Percentiles rank a stretch among this genome's conserved stretches.
These are phyloP conservation scores for Papilio gigon DNA, from an alignment of 2,888 invertebrate species.

Conservation along the genomic window DNA sequence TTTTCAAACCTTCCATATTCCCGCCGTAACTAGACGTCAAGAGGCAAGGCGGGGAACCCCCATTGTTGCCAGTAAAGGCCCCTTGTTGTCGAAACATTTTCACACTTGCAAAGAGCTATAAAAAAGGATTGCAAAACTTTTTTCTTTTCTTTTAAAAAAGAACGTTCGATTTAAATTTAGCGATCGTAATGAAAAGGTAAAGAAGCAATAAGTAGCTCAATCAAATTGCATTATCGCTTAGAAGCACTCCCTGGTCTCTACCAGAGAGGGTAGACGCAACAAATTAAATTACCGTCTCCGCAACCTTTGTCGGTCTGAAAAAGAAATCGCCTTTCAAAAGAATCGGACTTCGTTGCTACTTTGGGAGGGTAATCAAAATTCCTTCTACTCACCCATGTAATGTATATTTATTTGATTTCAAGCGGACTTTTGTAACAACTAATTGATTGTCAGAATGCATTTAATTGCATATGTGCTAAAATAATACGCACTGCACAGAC, in stretches of 20 bases:
- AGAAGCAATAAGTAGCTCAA: conserved; percentile 77
- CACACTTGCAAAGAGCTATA: conserved; percentile 50
- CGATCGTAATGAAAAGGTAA: conserved; percentile 72
- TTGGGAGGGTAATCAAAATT: conserved; percentile 55
- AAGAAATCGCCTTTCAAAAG: conserved; percentile 65
- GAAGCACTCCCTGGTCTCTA: conserved; percentile 59
- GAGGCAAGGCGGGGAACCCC: conserved; percentile 66
- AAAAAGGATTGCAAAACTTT: conserved; percentile 48
- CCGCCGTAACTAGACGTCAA: conserved; percentile 63
- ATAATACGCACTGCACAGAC: too few relatives aligned
- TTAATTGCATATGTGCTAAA: neutral
- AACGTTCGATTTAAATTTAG: conserved; percentile 60
- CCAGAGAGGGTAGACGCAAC: conserved; percentile 67
- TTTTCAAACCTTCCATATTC: conserved; percentile 43
- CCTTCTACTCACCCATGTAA: conserved; percentile 47
- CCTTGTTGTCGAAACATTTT: conserved; percentile 60
- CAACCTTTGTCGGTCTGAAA: conserved; percentile 67
- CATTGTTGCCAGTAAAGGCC: conserved; percentile 58
- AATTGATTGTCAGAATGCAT: neutral
- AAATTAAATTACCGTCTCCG: conserved; percentile 73
- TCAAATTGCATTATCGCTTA: conserved; percentile 76
- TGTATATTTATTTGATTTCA: conserved; percentile 36
- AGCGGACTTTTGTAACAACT: neutral
- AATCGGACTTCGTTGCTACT: conserved; percentile 46
- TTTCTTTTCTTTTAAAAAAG: conserved; percentile 41